These are phyloP conservation scores for Drosophila bunnanda DNA, from an alignment of 2,888 invertebrate genomes.

Conservation along the genomic window DNA sequence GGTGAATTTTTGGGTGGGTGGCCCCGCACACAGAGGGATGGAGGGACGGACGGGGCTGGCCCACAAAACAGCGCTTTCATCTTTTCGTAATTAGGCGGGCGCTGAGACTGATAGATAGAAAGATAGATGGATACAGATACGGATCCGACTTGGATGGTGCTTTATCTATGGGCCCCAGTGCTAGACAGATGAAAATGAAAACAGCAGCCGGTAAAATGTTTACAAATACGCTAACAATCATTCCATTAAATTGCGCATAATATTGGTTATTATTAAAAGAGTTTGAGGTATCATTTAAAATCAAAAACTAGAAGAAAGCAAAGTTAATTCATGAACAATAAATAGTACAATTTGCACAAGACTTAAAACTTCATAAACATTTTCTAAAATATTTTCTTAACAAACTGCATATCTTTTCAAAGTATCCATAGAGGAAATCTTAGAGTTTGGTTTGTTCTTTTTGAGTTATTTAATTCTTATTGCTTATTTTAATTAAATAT, in stretches of 20 bases:
- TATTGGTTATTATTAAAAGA: not conserved
- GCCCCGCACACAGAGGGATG: constrained; percentile 26
- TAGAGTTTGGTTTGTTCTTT: not conserved
- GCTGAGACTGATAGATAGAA: constrained; percentile 72
- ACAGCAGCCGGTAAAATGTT: constrained; percentile 62
- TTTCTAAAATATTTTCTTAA: too few species aligned
- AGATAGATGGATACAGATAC: constrained; percentile 47
- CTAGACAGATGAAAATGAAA: constrained; percentile 71
- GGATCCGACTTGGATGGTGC: constrained; percentile 40
- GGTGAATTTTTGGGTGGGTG: constrained; percentile 53
- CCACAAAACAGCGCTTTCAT: constrained; percentile 75
- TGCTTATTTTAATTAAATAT: not conserved
- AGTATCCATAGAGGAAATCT: not conserved
- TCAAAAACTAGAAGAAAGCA: not conserved
- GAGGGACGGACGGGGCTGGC: constrained; percentile 15
- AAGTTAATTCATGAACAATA: not conserved
- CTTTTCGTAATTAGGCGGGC: constrained; percentile 77
- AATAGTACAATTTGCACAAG: not conserved
- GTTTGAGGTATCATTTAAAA: not conserved
- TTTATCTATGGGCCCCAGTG: constrained; percentile 49
- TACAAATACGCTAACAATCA: constrained; percentile 49
- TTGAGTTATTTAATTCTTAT: not conserved
- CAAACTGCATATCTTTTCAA: too few species aligned
- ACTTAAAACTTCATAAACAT: not conserved
- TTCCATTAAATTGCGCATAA: not conserved